These are phyloP conservation scores for Octodon degus DNA, from an alignment of 2,113 vertebrate species.

Conservation along the genomic window DNA sequence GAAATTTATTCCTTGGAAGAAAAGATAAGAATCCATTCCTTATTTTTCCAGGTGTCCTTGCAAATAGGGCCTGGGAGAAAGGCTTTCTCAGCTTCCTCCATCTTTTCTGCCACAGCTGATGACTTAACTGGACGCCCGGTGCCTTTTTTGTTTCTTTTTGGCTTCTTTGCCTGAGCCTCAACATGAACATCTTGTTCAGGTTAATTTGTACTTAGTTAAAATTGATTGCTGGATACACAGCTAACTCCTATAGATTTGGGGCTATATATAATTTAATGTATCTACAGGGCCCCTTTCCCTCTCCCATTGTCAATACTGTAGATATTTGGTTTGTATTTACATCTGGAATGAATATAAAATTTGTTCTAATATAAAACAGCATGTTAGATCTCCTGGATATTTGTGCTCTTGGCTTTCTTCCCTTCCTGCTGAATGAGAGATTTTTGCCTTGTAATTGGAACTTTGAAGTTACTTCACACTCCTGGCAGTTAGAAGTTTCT, in stretches of 20 bases:
- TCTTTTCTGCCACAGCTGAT: too few species aligned
- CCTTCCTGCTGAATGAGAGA: constrained; percentile 61
- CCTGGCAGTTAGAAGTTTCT: constrained; percentile 20
- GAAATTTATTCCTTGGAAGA: too few species aligned
- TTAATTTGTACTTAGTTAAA: constrained; percentile 34
- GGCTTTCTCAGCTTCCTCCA: too few species aligned
- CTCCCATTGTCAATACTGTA: neutral
- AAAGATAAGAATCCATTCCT: too few species aligned
- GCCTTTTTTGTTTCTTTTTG: too few species aligned
- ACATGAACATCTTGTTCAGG: neutral
- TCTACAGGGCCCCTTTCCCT: neutral
- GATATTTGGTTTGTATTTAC: constrained; percentile 44
- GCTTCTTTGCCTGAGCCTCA: too few species aligned
- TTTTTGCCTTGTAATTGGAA: constrained; percentile 41
- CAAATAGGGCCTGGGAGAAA: too few species aligned
- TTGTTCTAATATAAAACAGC: constrained; percentile 66
- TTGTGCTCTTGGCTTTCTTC: constrained; percentile 63
- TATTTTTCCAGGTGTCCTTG: too few species aligned
- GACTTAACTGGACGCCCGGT: too few species aligned
- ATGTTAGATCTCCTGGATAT: constrained; percentile 15
- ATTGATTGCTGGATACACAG: neutral
- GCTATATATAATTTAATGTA: neutral
- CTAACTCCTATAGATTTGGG: neutral
- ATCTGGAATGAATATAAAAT: constrained; percentile 56
- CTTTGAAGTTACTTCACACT: constrained; percentile 41